phyloP scores from a whole-genome alignment of 2,113 vertebrate genomes.

The Ctenodactylus gundi region DNA sequence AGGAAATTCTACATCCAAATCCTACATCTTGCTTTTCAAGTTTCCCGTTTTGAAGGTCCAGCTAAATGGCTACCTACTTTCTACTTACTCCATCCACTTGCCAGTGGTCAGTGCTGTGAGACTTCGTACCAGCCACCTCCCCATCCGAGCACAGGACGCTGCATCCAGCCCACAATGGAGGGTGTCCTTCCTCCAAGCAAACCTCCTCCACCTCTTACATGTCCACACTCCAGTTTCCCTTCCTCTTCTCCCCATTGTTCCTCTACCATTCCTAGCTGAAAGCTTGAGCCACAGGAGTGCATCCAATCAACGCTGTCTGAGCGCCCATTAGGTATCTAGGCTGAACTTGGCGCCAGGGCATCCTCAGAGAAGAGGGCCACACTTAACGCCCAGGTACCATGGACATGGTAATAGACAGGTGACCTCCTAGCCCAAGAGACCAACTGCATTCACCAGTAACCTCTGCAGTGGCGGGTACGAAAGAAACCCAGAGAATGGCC shows the following conservation, averaged over 20 bases:
- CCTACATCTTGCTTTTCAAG: neutral
- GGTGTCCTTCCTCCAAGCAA: neutral
- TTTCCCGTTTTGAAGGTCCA: neutral
- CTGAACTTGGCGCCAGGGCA: neutral
- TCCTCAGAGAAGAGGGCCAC: neutral
- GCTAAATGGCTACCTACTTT: neutral
- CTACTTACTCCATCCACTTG: neutral
- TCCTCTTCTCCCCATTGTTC: neutral
- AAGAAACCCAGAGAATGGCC: neutral
- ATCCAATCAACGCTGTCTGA: neutral
- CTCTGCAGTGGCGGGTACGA: neutral
- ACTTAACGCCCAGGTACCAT: no score
- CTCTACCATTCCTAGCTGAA: neutral
- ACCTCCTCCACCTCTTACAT: neutral
- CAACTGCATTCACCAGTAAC: neutral
- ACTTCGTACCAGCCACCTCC: neutral
- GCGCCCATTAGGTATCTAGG: neutral
- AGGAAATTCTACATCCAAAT: neutral
- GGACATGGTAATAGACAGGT: neutral
- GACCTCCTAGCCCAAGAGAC: neutral
- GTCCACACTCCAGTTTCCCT: neutral
- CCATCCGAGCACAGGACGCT: neutral
- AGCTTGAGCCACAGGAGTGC: neutral
- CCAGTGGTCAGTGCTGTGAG: neutral
- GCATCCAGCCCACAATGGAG: neutral